phyloP scores from a whole-genome alignment of 2,888 invertebrate genomes.

The Amphimallon solstitiale region DNA sequence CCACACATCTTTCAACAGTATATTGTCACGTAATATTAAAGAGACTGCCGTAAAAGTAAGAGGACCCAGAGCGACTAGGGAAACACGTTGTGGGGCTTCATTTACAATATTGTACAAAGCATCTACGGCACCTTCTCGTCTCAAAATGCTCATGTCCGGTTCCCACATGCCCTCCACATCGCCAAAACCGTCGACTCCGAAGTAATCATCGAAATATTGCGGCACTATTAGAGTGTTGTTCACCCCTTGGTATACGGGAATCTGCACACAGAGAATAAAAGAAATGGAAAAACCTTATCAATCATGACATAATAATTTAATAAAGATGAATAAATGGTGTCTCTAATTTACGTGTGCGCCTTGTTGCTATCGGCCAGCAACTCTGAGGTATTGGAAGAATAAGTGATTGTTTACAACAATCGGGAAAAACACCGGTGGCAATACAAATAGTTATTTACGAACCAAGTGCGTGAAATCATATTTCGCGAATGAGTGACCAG shows the following conservation, averaged over 20 bases:
- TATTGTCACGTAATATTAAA: conserved; percentile 4
- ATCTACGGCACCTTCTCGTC: background rate
- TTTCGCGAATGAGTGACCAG: no score
- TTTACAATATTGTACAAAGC: background rate
- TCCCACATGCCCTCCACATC: conserved; percentile 5
- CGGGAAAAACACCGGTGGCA: no score
- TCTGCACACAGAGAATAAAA: background rate
- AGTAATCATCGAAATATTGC: conserved; percentile 15
- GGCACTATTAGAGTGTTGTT: background rate
- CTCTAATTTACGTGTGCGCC: no score
- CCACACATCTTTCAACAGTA: conserved; percentile 19
- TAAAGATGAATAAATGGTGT: no score
- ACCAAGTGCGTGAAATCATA: no score
- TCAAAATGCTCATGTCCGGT: background rate
- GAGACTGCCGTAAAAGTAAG: background rate
- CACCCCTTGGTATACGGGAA: conserved; percentile 10
- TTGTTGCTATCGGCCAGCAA: no score
- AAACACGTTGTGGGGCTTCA: background rate
- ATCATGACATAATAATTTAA: no score
- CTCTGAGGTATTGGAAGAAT: no score
- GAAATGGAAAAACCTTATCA: no score
- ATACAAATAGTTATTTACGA: no score
- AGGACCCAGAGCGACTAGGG: conserved; percentile 9
- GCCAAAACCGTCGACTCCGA: conserved; percentile 22
- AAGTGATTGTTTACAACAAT: no score